These are phyloP conservation scores for Ibidorhyncha struthersii DNA, from an alignment of 2,113 vertebrate species.

Conservation along the genomic window DNA sequence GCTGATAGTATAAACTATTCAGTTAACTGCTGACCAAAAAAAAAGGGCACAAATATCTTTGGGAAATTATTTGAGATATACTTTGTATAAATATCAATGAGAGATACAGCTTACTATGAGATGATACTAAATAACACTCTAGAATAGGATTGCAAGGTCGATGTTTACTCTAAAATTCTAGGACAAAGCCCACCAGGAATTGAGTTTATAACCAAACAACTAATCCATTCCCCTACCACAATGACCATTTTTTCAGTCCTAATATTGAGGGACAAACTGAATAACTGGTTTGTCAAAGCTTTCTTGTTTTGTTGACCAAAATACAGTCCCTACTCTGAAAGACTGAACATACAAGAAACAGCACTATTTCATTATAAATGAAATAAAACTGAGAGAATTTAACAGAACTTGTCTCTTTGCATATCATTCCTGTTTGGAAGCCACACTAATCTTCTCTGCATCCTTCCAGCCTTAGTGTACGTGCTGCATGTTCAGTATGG, in stretches of 20 bases:
- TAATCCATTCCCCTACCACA: not conserved
- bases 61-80: not conserved
- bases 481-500: not conserved
- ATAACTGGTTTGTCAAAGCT: not conserved
- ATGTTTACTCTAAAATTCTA: not conserved
- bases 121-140: not conserved
- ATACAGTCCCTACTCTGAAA: not conserved
- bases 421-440: not conserved
- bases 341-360: not conserved
- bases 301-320: not conserved
- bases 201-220: not conserved
- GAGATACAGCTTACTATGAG: not conserved
- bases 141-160: not conserved
- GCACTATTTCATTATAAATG: not conserved
- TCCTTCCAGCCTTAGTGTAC: not conserved
- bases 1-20: not conserved
- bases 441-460: not conserved
- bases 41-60: not conserved
- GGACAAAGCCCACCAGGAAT: not conserved
- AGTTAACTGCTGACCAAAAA: not conserved
- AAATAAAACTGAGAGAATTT: not conserved
- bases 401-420: not conserved
- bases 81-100: not conserved
- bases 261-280: not conserved
- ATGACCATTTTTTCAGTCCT: not conserved